A percentile compares a stretch with the other conserved stretches of the same genome.
phyloP scores from a whole-genome alignment of 92 coral and sea anemone genomes.

The Bergia puertoricense region DNA sequence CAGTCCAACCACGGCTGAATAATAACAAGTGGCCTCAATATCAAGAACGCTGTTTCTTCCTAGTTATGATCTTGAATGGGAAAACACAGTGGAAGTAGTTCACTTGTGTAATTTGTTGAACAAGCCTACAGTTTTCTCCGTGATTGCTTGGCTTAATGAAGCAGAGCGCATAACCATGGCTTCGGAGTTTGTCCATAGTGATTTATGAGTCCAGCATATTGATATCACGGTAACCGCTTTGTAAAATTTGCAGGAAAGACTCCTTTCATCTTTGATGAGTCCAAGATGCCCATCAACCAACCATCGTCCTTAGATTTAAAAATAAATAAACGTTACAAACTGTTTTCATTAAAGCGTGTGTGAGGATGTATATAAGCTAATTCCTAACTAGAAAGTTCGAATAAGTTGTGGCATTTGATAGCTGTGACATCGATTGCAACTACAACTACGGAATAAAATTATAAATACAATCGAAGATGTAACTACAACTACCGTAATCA shows the following conservation, averaged over 20 bases:
- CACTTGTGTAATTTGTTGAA: not conserved
- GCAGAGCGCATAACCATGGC: not conserved
- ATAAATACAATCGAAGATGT: too few relatives aligned
- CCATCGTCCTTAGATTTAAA: constrained; percentile 85
- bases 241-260: constrained; percentile 99
- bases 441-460: too few relatives aligned
- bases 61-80: not conserved
- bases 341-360: not conserved
- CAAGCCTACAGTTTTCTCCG: not conserved
- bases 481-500: too few relatives aligned
- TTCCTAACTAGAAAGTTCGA: not conserved
- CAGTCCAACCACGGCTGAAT: not conserved
- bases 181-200: not conserved
- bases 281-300: constrained; percentile 90
- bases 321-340: not conserved
- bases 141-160: not conserved
- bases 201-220: not conserved
- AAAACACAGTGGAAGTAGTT: not conserved
- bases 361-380: not conserved
- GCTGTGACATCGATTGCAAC: too few relatives aligned
- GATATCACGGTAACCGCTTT: constrained; percentile 59
- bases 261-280: constrained; percentile 76
- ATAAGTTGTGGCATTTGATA: too few relatives aligned
- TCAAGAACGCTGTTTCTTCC: not conserved
- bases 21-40: not conserved